Conservation (phyloP, 2,113 vertebrate genomes). For the Rhinichthys klamathensis region DNA sequence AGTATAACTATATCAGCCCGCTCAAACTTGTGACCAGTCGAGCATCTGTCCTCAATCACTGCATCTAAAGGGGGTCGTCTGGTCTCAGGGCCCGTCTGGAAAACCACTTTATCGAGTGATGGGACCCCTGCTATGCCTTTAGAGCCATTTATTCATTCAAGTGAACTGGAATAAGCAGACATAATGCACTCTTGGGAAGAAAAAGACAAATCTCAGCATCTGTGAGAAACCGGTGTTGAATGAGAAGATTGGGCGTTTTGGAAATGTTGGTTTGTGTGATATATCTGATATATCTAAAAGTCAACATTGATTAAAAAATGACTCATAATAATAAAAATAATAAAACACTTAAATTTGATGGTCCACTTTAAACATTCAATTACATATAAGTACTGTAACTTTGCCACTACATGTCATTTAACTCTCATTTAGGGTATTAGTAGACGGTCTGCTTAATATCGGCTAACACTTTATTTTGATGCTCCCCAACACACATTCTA, state of each 20-base stretch:
- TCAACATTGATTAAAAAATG: neutral
- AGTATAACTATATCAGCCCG: neutral
- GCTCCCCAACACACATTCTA: too few species aligned
- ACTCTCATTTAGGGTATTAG: too few species aligned
- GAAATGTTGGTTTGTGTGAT: neutral
- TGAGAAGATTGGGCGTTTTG: neutral
- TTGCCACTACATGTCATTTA: too few species aligned
- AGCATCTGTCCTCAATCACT: conserved; percentile 2
- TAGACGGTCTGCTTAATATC: too few species aligned
- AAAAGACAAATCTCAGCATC: neutral
- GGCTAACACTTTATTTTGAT: too few species aligned
- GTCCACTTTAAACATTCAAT: too few species aligned
- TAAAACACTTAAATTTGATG: too few species aligned
- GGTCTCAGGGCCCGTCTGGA: neutral
- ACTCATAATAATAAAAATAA: neutral
- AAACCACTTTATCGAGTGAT: conserved; percentile 16
- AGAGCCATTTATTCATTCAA: conserved; percentile 17
- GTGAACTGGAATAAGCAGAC: conserved; percentile 14
- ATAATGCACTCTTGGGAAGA: neutral
- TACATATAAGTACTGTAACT: too few species aligned
- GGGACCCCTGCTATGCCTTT: conserved; percentile 16
- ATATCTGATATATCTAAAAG: neutral
- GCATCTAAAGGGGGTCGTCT: conserved; percentile 6
- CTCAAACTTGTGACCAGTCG: neutral
- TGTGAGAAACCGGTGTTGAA: neutral